phyloP scores from a whole-genome alignment of 1,140 invertebrate species.

The Drosophila sechellia region DNA sequence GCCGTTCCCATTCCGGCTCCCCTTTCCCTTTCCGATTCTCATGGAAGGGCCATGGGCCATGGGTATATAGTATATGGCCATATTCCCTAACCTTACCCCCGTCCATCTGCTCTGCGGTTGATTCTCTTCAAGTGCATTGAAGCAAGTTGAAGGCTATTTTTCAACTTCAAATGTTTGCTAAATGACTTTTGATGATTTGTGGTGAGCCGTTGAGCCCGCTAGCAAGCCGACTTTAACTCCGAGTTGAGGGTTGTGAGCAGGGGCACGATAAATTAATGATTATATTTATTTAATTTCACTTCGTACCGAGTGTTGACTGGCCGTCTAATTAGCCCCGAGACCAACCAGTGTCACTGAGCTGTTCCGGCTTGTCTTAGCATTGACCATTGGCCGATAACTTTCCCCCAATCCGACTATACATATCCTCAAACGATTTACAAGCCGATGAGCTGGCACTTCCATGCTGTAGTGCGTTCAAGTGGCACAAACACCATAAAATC shows the following conservation, averaged over 20 bases:
- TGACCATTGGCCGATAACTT: constrained; percentile 12
- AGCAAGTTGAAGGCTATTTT: constrained; percentile 82
- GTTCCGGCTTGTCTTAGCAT: constrained; percentile 14
- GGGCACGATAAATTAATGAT: constrained; percentile 78
- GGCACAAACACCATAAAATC: constrained; percentile 28
- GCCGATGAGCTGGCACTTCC: constrained; percentile 42
- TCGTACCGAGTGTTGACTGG: constrained; percentile 64
- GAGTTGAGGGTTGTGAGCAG: constrained; percentile 47
- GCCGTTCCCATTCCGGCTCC: constrained; percentile 10
- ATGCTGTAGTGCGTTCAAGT: constrained; percentile 12
- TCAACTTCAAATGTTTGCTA: constrained; percentile 83
- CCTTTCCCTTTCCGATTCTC: constrained; percentile 16
- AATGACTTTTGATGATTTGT: constrained; percentile 83
- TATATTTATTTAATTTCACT: constrained; percentile 79
- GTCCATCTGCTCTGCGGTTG: constrained; percentile 47
- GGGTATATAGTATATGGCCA: constrained; percentile 7
- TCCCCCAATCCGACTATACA: neutral
- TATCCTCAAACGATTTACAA: neutral
- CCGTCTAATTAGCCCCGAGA: constrained; percentile 61
- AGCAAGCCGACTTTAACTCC: constrained; percentile 7
- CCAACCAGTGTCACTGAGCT: constrained; percentile 38
- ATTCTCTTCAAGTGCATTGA: constrained; percentile 80
- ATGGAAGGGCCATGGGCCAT: neutral
- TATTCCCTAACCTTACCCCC: constrained; percentile 3
- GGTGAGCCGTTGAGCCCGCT: constrained; percentile 31